phyloP scores from a whole-genome alignment of 2,113 vertebrate genomes.

The Oncorhynchus gorbuscha region DNA sequence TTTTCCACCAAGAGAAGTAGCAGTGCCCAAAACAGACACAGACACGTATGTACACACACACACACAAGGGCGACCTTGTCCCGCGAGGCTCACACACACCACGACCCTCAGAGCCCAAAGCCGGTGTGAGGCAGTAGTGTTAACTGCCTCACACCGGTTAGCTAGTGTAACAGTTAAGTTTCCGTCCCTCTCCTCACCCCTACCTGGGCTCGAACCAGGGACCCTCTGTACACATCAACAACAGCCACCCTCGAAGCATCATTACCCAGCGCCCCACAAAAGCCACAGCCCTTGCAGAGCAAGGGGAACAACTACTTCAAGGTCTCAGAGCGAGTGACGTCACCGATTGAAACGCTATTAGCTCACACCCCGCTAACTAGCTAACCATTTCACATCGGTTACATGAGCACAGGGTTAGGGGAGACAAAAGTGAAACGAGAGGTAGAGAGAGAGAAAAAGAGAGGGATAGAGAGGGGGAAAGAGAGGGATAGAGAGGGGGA shows the following conservation, averaged over 20 bases:
- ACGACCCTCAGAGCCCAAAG: conserved; percentile 39
- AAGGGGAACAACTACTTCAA: no score
- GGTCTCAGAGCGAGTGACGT: no score
- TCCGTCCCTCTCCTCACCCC: no score
- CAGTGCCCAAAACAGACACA: not conserved
- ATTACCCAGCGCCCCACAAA: no score
- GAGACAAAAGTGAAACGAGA: not conserved
- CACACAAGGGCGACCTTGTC: conserved; percentile 33
- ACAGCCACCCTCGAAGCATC: no score
- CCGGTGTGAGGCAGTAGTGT: not conserved
- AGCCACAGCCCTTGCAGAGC: no score
- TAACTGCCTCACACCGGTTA: not conserved
- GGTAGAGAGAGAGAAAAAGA: conserved; percentile 8
- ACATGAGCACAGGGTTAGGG: not conserved
- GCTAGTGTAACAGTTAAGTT: no score
- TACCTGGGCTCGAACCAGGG: no score
- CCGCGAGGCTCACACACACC: conserved; percentile 37
- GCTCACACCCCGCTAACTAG: no score
- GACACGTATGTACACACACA: conserved; percentile 9
- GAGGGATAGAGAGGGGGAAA: conserved; percentile 20
- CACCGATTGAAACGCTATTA: no score
- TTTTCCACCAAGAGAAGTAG: not conserved
- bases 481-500: not conserved
- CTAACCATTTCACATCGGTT: no score
- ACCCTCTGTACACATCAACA: no score